These are phyloP conservation scores for Sarotherodon lohbergeri DNA, from an alignment of 2,113 vertebrate genomes.

Conservation along the genomic window DNA sequence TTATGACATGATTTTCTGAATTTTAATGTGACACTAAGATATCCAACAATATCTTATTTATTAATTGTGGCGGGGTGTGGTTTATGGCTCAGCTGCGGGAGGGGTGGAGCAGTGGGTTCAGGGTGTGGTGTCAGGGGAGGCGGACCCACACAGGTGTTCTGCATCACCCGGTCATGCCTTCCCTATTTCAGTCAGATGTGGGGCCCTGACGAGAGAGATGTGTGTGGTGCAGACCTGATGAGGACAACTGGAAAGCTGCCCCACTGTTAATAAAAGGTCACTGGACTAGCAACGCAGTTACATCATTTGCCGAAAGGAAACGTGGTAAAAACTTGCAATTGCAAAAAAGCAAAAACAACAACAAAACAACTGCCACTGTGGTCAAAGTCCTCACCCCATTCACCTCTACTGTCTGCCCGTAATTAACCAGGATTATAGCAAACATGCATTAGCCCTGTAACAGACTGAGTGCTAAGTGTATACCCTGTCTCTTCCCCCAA, in stretches of 20 bases:
- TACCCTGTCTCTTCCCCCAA: too few species aligned
- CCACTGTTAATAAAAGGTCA: not conserved
- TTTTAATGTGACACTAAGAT: not conserved
- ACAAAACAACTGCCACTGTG: not conserved
- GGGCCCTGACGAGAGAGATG: not conserved
- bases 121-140: not conserved
- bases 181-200: not conserved
- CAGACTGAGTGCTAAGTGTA: too few species aligned
- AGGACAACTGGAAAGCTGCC: not conserved
- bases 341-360: not conserved
- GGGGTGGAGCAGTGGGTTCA: not conserved
- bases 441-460: too few species aligned
- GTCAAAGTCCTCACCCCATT: too few species aligned
- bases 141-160: not conserved
- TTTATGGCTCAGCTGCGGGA: not conserved
- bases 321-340: not conserved
- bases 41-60: not conserved
- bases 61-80: not conserved
- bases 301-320: not conserved
- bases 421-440: too few species aligned
- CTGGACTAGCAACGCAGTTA: not conserved
- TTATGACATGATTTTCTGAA: not conserved
- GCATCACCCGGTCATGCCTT: not conserved
- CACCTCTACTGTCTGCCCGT: too few species aligned
- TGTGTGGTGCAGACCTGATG: not conserved